A percentile compares a stretch with the other conserved stretches of the same genome.
These are phyloP conservation scores for Calidris pugnax DNA, from an alignment of 2,113 vertebrate species.

Conservation along the genomic window DNA sequence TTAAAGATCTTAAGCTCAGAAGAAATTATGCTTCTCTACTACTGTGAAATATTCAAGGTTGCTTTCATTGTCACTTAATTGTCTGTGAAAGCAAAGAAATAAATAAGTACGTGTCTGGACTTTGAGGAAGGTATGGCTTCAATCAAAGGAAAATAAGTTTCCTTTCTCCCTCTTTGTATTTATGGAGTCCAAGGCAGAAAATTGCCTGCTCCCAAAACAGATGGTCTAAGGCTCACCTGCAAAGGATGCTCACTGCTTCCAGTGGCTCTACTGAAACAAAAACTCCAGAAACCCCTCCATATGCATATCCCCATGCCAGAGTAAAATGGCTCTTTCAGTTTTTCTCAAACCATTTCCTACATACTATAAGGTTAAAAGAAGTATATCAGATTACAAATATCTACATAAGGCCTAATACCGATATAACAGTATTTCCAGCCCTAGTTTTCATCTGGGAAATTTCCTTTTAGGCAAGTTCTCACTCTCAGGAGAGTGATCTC, in stretches of 20 bases:
- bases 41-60: neutral
- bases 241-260: neutral
- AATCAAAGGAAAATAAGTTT: neutral
- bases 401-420: neutral
- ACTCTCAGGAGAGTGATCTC: neutral
- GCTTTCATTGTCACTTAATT: neutral
- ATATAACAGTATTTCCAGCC: neutral
- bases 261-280: neutral
- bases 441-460: neutral
- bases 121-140: neutral
- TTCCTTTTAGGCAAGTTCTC: neutral
- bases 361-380: neutral
- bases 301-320: neutral
- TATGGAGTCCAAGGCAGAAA: neutral
- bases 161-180: neutral
- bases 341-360: neutral
- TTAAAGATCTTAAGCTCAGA: neutral
- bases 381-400: neutral
- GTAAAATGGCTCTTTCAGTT: neutral
- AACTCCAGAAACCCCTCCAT: neutral
- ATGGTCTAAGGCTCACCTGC: neutral
- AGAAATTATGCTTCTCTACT: neutral
- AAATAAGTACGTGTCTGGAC: neutral
- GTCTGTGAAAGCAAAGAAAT: neutral
- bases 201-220: neutral